phyloP scores from a whole-genome alignment of 2,113 vertebrate species.

The Anarhynchus alexandrinus region DNA sequence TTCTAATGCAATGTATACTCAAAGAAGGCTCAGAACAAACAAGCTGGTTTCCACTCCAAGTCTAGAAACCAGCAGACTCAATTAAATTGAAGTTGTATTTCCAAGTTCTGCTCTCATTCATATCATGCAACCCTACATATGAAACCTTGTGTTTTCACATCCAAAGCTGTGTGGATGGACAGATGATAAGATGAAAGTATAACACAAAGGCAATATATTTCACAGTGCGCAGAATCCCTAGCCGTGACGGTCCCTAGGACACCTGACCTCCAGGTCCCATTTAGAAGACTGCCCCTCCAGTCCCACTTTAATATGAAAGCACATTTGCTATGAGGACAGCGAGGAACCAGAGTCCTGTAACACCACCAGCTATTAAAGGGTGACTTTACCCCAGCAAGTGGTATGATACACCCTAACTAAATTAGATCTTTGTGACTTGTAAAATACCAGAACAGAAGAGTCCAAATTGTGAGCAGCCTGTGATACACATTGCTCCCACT shows the following conservation, averaged over 20 bases:
- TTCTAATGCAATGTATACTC: not conserved
- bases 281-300: not conserved
- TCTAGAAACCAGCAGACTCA: not conserved
- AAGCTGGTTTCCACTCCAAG: not conserved
- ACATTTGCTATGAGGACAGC: not conserved
- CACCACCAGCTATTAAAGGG: not conserved
- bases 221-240: not conserved
- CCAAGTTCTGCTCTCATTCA: not conserved
- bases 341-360: not conserved
- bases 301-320: not conserved
- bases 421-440: not conserved
- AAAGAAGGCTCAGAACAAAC: not conserved
- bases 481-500: not conserved
- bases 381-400: not conserved
- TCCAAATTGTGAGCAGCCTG: not conserved
- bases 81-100: not conserved
- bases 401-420: not conserved
- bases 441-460: not conserved
- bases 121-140: not conserved
- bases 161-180: not conserved
- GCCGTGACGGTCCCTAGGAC: not conserved
- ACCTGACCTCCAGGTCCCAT: not conserved
- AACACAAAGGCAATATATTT: accelerated
- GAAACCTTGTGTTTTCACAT: not conserved
- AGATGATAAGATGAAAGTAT: not conserved